Conservation (phyloP, 2,888 invertebrate species). For the Eumacrocentrus americanus region DNA sequence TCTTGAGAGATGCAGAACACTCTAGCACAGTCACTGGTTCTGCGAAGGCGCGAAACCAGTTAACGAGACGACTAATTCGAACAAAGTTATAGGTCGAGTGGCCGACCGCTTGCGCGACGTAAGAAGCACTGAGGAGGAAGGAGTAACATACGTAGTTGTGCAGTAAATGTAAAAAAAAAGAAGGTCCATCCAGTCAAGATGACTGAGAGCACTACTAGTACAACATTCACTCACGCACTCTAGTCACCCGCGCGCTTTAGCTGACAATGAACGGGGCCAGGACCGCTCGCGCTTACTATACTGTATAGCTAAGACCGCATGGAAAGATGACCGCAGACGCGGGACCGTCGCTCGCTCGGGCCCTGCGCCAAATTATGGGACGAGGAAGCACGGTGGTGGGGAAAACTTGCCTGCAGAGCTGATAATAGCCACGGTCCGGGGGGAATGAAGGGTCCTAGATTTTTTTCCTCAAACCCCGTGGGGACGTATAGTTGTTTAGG, state of each 20-base stretch:
- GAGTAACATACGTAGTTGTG: no score
- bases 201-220: no score
- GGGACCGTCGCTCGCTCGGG: slow-evolving; percentile 45
- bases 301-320: slow-evolving; percentile 33
- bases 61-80: slow-evolving; percentile 58
- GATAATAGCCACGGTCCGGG: no score
- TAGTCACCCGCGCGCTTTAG: slow-evolving; percentile 49
- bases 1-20: neutral
- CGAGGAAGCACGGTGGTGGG: slow-evolving; percentile 14
- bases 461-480: no score
- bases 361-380: slow-evolving; percentile 44
- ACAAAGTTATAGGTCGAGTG: slow-evolving; percentile 44
- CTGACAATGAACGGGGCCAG: slow-evolving; percentile 42
- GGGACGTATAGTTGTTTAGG: neutral
- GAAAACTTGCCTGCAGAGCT: no score
- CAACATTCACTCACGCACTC: slow-evolving; percentile 22
- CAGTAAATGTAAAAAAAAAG: no score
- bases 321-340: slow-evolving; percentile 55
- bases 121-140: no score
- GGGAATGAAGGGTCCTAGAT: no score
- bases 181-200: no score
- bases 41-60: slow-evolving; percentile 47
- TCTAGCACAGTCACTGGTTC: no score
- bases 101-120: slow-evolving; percentile 22
- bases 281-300: slow-evolving; percentile 31